These are phyloP conservation scores for Drosophila ercepeae DNA, from an alignment of 1,140 invertebrate species.

Conservation along the genomic window DNA sequence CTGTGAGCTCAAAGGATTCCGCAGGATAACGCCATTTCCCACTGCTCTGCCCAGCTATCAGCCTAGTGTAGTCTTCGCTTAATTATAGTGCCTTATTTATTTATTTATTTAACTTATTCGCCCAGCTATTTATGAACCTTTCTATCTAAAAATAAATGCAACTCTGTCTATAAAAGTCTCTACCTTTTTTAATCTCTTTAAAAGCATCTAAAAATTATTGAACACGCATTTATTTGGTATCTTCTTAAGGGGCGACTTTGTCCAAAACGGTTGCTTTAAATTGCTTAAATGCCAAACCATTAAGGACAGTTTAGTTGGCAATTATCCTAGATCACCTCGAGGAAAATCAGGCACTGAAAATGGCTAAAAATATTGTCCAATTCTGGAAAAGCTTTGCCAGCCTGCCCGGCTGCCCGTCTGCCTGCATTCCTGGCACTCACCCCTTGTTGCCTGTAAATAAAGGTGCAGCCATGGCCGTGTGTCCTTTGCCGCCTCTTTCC, in stretches of 20 bases:
- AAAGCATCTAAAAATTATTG: background rate
- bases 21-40: slow-evolving; percentile 16
- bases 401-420: background rate
- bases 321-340: slow-evolving; percentile 40
- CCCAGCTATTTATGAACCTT: slow-evolving; percentile 31
- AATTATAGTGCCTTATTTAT: slow-evolving; percentile 69
- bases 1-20: slow-evolving; percentile 40
- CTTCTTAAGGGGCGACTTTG: background rate
- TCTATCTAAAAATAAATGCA: slow-evolving; percentile 51
- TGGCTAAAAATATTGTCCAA: slow-evolving; percentile 46
- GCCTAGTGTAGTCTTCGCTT: slow-evolving; percentile 49
- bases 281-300: slow-evolving; percentile 30
- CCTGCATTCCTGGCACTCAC: background rate
- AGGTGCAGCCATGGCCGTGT: slow-evolving; percentile 30
- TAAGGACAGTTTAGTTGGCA: slow-evolving; percentile 43
- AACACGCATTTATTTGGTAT: background rate
- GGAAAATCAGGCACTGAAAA: slow-evolving; percentile 36
- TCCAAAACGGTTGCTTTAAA: slow-evolving; percentile 5
- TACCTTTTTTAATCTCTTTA: background rate
- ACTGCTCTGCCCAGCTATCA: slow-evolving; percentile 36
- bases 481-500: slow-evolving; percentile 18
- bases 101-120: slow-evolving; percentile 73
- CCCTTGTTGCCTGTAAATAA: slow-evolving; percentile 27
- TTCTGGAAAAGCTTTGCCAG: slow-evolving; percentile 25
- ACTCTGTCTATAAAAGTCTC: slow-evolving; percentile 24